phyloP scores from a whole-genome alignment of 2,113 vertebrate species.

The Nerophis lumbriciformis region DNA sequence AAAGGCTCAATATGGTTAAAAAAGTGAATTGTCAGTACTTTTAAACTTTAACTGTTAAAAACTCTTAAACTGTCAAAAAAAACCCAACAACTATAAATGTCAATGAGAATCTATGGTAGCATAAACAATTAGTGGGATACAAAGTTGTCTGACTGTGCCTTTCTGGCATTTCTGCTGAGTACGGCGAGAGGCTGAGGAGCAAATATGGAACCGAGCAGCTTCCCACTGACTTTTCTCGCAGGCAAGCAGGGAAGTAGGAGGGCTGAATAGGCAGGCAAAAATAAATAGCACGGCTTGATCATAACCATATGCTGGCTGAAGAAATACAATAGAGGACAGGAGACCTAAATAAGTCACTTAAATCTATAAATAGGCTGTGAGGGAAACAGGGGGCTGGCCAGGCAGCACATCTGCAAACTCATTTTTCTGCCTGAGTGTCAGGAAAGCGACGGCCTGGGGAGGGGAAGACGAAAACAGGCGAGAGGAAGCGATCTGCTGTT shows the following conservation, averaged over 20 bases:
- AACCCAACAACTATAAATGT: too few species aligned
- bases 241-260: slow-evolving; percentile 50
- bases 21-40: too few species aligned
- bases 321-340: slow-evolving; percentile 38
- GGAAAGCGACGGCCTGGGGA: slow-evolving; percentile 22
- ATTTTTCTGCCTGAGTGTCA: slow-evolving; percentile 36
- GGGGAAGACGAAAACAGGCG: slow-evolving; percentile 22
- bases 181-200: slow-evolving; percentile 42
- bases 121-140: too few species aligned
- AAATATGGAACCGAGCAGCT: slow-evolving; percentile 50
- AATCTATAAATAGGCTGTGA: slow-evolving; percentile 15
- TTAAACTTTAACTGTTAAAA: too few species aligned
- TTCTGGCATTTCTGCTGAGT: slow-evolving; percentile 59
- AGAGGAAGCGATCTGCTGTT: slow-evolving; percentile 52
- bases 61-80: too few species aligned
- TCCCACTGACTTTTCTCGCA: slow-evolving; percentile 58
- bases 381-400: slow-evolving; percentile 11
- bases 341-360: slow-evolving; percentile 21
- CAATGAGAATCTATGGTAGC: too few species aligned
- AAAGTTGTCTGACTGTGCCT: too few species aligned
- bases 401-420: slow-evolving; percentile 20
- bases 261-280: slow-evolving; percentile 53
- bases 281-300: slow-evolving; percentile 68
- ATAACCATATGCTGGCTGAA: slow-evolving; percentile 71
- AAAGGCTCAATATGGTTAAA: too few species aligned